Conservation (phyloP, 1,140 invertebrate genomes). For the Aphelinus atriplicis region DNA sequence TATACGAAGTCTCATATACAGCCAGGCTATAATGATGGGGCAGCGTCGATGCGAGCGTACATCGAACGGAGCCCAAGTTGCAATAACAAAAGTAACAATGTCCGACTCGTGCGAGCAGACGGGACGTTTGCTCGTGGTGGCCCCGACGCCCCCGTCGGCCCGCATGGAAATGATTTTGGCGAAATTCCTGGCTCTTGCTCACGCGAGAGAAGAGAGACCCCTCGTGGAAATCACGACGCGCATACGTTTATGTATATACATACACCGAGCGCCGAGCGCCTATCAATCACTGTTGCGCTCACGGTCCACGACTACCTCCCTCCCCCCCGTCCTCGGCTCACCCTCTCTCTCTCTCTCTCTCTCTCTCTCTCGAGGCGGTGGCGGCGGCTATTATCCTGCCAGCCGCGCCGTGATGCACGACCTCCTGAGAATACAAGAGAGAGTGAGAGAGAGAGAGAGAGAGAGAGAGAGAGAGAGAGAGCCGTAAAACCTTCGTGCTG, state of each 20-base stretch:
- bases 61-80: no score
- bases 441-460: not conserved
- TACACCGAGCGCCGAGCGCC: slow-evolving; percentile 38
- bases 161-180: slow-evolving; percentile 16
- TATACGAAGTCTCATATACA: no score
- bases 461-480: not conserved
- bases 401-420: slow-evolving; percentile 62
- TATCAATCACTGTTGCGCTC: slow-evolving; percentile 59
- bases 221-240: not conserved
- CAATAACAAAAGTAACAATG: no score
- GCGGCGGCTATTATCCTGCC: slow-evolving; percentile 62
- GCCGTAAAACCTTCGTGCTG: not conserved
- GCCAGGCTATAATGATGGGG: no score
- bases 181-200: slow-evolving; percentile 2
- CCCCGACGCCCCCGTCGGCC: no score
- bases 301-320: slow-evolving; percentile 53
- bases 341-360: slow-evolving; percentile 15
- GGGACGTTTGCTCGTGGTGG: no score
- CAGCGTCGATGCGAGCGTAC: no score
- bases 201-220: slow-evolving; percentile 3
- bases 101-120: no score
- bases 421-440: slow-evolving; percentile 47
- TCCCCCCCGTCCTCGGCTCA: not conserved
- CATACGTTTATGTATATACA: slow-evolving; percentile 1
- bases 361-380: slow-evolving; percentile 35